These are phyloP conservation scores for Nothobranchius kuhntae DNA, from an alignment of 2,113 vertebrate species.

Conservation along the genomic window DNA sequence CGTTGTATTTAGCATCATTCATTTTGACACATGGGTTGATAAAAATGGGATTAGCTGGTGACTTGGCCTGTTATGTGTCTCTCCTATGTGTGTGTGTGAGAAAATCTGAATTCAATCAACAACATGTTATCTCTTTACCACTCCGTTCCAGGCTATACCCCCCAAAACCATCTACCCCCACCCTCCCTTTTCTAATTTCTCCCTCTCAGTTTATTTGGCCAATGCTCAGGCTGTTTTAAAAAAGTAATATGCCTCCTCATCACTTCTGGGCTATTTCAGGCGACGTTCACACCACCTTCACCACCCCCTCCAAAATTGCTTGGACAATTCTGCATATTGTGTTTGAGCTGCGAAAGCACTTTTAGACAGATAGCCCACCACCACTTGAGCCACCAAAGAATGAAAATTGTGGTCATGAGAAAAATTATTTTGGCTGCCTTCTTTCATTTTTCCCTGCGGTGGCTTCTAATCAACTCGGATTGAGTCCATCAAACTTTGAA, in stretches of 20 bases:
- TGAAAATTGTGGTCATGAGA: slow-evolving; percentile 72
- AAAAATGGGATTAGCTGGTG: slow-evolving; percentile 47
- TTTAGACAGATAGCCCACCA: slow-evolving; percentile 52
- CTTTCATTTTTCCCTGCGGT: slow-evolving; percentile 55
- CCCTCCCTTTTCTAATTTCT: neutral
- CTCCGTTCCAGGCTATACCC: slow-evolving; percentile 48
- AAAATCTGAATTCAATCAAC: slow-evolving; percentile 73
- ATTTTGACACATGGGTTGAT: slow-evolving; percentile 36
- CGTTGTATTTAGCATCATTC: slow-evolving; percentile 25
- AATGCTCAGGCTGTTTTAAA: slow-evolving; percentile 62
- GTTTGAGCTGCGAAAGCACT: slow-evolving; percentile 65
- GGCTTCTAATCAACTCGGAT: slow-evolving; percentile 69
- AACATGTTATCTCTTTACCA: slow-evolving; percentile 61
- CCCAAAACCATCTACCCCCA: neutral
- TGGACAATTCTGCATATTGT: slow-evolving; percentile 69
- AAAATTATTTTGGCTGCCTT: slow-evolving; percentile 69
- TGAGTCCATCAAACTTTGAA: slow-evolving; percentile 52
- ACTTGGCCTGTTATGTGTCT: slow-evolving; percentile 46
- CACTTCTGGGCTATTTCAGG: slow-evolving; percentile 70
- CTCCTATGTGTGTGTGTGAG: slow-evolving; percentile 51
- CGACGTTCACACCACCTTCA: slow-evolving; percentile 59
- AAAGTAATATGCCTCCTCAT: slow-evolving; percentile 70
- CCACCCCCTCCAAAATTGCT: slow-evolving; percentile 29
- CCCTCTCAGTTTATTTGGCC: slow-evolving; percentile 49
- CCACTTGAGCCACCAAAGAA: slow-evolving; percentile 65